A percentile compares a stretch with the other conserved stretches of the same genome.
Evolutionary conservation across 2,888 invertebrate genomes (phyloP).

Genomic region (Entomobrya proxima): DNA sequence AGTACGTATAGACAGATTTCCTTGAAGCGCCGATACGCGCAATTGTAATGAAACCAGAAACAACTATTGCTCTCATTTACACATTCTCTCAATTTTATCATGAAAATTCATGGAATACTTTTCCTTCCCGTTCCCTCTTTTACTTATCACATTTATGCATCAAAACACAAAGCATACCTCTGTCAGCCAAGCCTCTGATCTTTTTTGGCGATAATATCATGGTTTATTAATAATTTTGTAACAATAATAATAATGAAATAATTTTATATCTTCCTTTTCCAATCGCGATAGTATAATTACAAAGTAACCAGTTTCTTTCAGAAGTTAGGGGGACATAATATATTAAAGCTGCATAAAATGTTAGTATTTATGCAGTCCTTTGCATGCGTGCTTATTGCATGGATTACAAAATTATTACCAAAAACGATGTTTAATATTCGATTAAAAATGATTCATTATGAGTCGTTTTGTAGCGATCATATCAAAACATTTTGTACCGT

Average conservation of each 20-base stretch:
- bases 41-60: neutral
- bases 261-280: neutral
- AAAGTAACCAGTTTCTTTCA: neutral
- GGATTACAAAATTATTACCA: no score
- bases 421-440: slow-evolving; percentile 39
- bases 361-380: no score
- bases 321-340: no score
- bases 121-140: neutral
- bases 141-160: slow-evolving; percentile 43
- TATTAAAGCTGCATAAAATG: no score
- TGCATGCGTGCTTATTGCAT: neutral
- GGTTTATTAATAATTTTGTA: no score
- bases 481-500: slow-evolving; percentile 47
- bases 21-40: slow-evolving; percentile 1
- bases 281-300: neutral
- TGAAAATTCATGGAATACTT: slow-evolving; percentile 38
- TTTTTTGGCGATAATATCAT: slow-evolving; percentile 6
- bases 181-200: neutral
- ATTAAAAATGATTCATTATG: slow-evolving; percentile 61
- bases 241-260: neutral
- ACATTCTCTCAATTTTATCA: neutral
- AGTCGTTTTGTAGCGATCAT: neutral
- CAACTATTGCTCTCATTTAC: neutral
- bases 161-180: slow-evolving; percentile 28
- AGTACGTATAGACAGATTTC: neutral